phyloP scores from a whole-genome alignment of 1,140 invertebrate genomes.

The Drosophila kohkoa region DNA sequence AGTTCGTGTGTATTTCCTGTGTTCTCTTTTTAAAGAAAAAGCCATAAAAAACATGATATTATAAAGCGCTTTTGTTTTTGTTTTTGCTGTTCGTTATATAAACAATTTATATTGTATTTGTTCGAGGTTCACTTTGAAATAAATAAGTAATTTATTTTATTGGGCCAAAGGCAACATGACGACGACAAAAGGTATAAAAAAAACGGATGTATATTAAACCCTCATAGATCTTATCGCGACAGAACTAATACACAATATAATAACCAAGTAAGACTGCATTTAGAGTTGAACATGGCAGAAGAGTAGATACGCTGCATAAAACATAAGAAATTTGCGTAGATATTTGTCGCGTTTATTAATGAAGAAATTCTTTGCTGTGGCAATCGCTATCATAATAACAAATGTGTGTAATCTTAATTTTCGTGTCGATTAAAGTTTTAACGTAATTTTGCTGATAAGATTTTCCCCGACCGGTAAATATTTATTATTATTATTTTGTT shows the following conservation, averaged over 20 bases:
- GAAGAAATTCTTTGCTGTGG: neutral
- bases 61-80: slow-evolving; percentile 37
- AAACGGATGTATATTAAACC: slow-evolving; percentile 47
- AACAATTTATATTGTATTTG: slow-evolving; percentile 41
- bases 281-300: neutral
- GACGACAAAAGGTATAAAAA: slow-evolving; percentile 17
- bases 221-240: slow-evolving; percentile 73
- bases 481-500: slow-evolving; percentile 41
- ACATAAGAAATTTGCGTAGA: neutral
- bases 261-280: slow-evolving; percentile 37
- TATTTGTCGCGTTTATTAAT: too few species aligned
- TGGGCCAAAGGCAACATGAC: slow-evolving; percentile 21
- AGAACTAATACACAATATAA: slow-evolving; percentile 77
- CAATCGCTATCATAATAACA: slow-evolving; percentile 49
- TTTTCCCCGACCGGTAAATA: slow-evolving; percentile 33
- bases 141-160: slow-evolving; percentile 83
- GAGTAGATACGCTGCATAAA: neutral
- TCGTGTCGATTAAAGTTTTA: slow-evolving; percentile 69
- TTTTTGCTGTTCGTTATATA: slow-evolving; percentile 42
- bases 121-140: slow-evolving; percentile 62
- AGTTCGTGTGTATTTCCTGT: slow-evolving; percentile 22
- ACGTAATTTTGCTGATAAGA: slow-evolving; percentile 75
- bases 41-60: slow-evolving; percentile 69
- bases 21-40: slow-evolving; percentile 21
- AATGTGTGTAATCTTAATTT: slow-evolving; percentile 77